These are phyloP conservation scores for Geotrypetes seraphini DNA, from an alignment of 2,797 vertebrate genomes.

Conservation along the genomic window DNA sequence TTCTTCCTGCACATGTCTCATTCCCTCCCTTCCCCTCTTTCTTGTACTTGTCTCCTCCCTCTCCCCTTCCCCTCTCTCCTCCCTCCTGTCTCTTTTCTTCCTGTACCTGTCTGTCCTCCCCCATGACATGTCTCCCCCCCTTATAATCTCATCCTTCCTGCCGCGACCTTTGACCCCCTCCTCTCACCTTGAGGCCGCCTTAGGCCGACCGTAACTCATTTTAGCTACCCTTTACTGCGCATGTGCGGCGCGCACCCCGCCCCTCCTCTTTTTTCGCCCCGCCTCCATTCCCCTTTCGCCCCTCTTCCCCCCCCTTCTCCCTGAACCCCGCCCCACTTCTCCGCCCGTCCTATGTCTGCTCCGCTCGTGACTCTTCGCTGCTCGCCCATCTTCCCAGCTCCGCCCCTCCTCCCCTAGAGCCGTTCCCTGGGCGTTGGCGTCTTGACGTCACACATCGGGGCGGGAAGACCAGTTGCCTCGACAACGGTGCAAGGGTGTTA, in stretches of 20 bases:
- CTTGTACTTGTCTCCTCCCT: background rate
- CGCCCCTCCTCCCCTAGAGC: slow-evolving; percentile 2
- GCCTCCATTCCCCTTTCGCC: slow-evolving; percentile 18
- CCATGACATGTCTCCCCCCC: too few relatives aligned
- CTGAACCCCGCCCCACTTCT: too few relatives aligned
- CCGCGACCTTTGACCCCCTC: background rate
- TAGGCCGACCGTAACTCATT: too few relatives aligned
- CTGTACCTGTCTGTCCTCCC: background rate
- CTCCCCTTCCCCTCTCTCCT: too few relatives aligned
- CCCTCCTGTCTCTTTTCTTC: too few relatives aligned
- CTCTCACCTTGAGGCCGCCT: background rate
- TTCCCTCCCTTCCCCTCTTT: too few relatives aligned
- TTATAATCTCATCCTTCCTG: background rate
- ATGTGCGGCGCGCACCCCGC: background rate
- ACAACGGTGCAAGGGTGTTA: too few relatives aligned
- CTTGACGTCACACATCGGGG: too few relatives aligned
- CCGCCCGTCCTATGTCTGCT: slow-evolving; percentile 13
- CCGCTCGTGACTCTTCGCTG: slow-evolving; percentile 5
- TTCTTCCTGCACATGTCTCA: too few relatives aligned
- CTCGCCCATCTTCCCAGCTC: slow-evolving; percentile 3
- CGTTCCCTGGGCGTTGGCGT: background rate
- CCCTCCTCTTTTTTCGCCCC: slow-evolving; percentile 23
- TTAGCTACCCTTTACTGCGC: background rate
- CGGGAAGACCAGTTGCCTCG: too few relatives aligned
- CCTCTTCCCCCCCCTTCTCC: slow-evolving; percentile 29